Base-by-base conservation (phyloP, 2,888 invertebrate genomes). In the Dioctria rufipes region DNA sequence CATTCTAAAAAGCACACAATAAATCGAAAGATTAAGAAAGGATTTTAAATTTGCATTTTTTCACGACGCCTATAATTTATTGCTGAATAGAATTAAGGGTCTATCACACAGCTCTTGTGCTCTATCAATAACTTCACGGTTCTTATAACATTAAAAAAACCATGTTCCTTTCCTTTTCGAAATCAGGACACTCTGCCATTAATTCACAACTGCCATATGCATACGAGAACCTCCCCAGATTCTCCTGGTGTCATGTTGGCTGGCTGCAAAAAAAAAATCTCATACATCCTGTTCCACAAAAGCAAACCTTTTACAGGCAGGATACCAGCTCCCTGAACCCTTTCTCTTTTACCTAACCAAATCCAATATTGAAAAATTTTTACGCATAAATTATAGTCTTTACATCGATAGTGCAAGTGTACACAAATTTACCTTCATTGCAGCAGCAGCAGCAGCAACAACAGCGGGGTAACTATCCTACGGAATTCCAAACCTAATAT, bases 371-470 rank as follows among this genome's bases (percentile, higher is more conserved):
- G 78, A 80, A 81, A 81, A 83, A 82, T 80, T 63, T 83, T 82
- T 83, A 82, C 81, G 83, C 83, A 83, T 83, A 83, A 83, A 83
- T 83, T 83, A 83, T 83, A 81, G 80, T 42, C 75, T 80, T 81
- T 81, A 60, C 49, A 67, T 80, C 81, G 81, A 81, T 73, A 83
- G 81, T 83, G 82, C 83, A 83, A 83, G 83, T 83, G 83, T 83
- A 75, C 75, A 75, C 75, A 75, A 75, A 75, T 60, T 75, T 46
- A 8, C 46, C 46, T 46, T 25, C 25, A 25, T 25, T 25, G 58
- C 9, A 65, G 51, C 25, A 25, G 25, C 25, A 25, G 25, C 25
- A 25, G 25, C 25, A 25, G 25, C 25, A 25, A 25, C 25, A 61
- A 5, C 11, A 60, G 11, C n/a, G 13, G 60, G 25, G 46, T 46